phyloP scores from a whole-genome alignment of 1,140 invertebrate species.

The Halictus rubicundus region DNA sequence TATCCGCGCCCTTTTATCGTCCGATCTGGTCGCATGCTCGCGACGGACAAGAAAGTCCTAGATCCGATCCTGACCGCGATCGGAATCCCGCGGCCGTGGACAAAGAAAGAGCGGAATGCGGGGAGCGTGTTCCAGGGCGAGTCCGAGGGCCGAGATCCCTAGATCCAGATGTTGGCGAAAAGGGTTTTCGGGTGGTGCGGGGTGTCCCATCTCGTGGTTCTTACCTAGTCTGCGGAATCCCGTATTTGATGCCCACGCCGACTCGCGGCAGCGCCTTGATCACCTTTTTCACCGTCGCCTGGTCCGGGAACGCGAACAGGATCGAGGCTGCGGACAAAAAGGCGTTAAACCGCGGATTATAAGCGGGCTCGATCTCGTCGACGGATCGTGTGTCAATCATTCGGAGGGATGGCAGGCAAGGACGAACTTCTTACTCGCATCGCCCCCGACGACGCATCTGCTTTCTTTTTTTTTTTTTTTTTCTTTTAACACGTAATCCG shows the following conservation, averaged over 20 bases:
- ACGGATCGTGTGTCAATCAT: conserved; percentile 48
- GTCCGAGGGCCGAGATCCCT: conserved; percentile 17
- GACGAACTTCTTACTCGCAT: conserved; percentile 34
- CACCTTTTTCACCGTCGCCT: conserved; percentile 98
- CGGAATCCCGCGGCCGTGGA: conserved; percentile 42
- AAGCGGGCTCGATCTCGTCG: conserved; percentile 27
- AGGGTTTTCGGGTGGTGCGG: conserved; percentile 13
- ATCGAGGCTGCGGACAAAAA: conserved; percentile 92
- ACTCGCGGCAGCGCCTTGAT: conserved; percentile 98
- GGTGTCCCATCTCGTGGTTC: conserved; percentile 61
- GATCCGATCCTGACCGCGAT: conserved; percentile 44
- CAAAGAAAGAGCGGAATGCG: conserved; percentile 70
- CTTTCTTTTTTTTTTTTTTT: not conserved
- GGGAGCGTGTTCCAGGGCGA: conserved; percentile 62
- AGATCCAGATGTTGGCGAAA: conserved; percentile 50
- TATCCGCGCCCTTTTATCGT: not conserved
- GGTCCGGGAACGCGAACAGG: conserved; percentile 98
- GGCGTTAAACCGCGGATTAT: conserved; percentile 66
- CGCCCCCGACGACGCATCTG: not conserved
- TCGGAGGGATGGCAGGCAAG: conserved; percentile 20
- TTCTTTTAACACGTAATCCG: not conserved
- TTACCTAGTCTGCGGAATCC: conserved; percentile 97
- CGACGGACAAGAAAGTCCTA: conserved; percentile 2
- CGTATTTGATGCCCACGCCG: conserved; percentile 99
- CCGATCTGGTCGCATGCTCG: not conserved